Base-by-base conservation (phyloP, 1,140 invertebrate genomes). In the Patella vulgata region DNA sequence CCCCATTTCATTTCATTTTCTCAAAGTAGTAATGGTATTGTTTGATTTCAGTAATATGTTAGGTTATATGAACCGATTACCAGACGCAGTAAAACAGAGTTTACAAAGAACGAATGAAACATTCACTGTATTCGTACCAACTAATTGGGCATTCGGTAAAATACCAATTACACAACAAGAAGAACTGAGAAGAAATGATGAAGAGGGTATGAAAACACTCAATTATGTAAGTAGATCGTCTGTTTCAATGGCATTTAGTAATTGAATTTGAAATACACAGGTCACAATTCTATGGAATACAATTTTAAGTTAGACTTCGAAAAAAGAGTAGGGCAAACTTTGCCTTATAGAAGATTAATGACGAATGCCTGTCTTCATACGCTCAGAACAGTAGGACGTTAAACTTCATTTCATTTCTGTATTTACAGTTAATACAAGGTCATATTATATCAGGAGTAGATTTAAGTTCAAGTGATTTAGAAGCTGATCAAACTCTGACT, bases 61-160 rank as follows among this genome's bases (percentile, higher is more conserved):
- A 12, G 19, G 58, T n/a, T 55, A 61, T 28, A 28, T 76, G 6
- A 59, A 64, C 1, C 46, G 56, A 23, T 48, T 70, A 1, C 51
- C 62, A 0, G n/a, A 23, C 14, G 46, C 21, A 5, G 43, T 61
- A 1, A 25, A 44, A 21, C 40, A 42, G 0, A 52, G 23, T 4
- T 51, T 77, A 19, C 33, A 55, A 12, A 42, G 51, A n/a, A 44
- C 42, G 1, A 36, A 28, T 3, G 42, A 27, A 5, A 68, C 63
- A 8, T 66, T 70, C 12, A 80, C 78, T 9, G 36, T 78, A 2
- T 78, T 80, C 57, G 63, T 75, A 28, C 78, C 78, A 17, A 75
- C 68, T 2, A 71, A 78, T 39, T 66, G 63, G 9, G 76, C 74
- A 5, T 74, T 78, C 48, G 64, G 69, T 9, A 78, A 78, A 48